phyloP scores from a whole-genome alignment of 2,888 invertebrate genomes.

The Zootermopsis nevadensis region DNA sequence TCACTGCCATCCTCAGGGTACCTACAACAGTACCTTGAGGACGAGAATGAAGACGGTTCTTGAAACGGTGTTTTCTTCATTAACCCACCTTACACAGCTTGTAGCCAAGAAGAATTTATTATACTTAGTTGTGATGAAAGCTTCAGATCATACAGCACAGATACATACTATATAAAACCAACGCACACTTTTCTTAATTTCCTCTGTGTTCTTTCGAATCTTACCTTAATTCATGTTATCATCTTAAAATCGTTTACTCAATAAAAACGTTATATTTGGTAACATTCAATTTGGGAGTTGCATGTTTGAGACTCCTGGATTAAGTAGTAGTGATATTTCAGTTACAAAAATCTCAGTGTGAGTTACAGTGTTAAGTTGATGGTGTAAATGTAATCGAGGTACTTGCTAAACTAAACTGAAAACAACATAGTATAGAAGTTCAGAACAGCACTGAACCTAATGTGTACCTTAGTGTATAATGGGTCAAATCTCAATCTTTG shows the following conservation, averaged over 20 bases:
- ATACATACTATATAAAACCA: too few relatives aligned
- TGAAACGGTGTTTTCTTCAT: too few relatives aligned
- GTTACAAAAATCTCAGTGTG: not conserved
- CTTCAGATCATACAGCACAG: too few relatives aligned
- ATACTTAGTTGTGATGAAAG: too few relatives aligned
- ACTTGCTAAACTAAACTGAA: not conserved
- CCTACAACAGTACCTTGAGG: too few relatives aligned
- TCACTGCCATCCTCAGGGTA: too few relatives aligned
- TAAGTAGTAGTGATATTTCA: not conserved
- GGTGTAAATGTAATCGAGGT: not conserved
- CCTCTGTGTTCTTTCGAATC: not conserved
- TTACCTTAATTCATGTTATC: not conserved
- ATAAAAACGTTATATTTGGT: not conserved
- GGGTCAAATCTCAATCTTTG: not conserved
- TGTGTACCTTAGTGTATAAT: not conserved
- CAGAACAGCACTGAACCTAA: not conserved
- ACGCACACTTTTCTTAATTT: too few relatives aligned
- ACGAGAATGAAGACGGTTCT: too few relatives aligned
- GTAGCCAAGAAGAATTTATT: too few relatives aligned
- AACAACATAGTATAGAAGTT: not conserved
- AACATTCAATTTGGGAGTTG: not conserved
- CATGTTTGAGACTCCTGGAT: not conserved
- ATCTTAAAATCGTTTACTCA: not conserved
- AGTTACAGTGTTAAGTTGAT: not conserved
- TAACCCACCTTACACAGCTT: too few relatives aligned